Conservation (phyloP, 2,113 vertebrate genomes). For the Anguilla japonica region DNA sequence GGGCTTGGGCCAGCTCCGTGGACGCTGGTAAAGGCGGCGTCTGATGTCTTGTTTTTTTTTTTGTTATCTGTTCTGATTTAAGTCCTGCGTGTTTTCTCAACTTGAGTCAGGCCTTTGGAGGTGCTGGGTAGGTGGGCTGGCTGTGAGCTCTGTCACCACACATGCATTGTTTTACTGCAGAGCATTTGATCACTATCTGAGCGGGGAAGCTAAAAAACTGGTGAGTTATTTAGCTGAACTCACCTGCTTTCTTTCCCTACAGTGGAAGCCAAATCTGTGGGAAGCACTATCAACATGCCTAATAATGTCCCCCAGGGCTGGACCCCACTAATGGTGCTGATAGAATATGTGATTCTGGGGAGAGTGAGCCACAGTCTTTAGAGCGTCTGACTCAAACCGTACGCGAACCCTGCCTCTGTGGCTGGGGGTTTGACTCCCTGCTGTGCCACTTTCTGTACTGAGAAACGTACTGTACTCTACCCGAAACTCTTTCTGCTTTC, state of each 20-base stretch:
- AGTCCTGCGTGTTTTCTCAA: not conserved
- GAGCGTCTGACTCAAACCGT: no score
- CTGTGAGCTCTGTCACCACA: not conserved
- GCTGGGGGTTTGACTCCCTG: no score
- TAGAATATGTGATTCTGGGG: no score
- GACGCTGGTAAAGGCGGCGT: constrained; percentile 15
- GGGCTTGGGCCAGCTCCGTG: not conserved
- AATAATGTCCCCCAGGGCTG: not conserved
- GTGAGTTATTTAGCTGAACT: not conserved
- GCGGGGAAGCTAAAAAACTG: not conserved
- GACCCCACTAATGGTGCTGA: not conserved
- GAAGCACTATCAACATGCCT: not conserved
- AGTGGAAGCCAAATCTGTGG: not conserved
- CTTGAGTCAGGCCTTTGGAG: not conserved
- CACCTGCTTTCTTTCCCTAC: not conserved
- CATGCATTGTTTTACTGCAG: not conserved
- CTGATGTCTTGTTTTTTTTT: not conserved
- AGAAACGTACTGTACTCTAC: no score
- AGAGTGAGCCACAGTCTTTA: no score
- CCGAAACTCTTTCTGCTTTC: no score
- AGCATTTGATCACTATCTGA: not conserved
- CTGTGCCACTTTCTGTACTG: no score
- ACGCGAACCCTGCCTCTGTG: no score
- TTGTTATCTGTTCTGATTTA: not conserved
- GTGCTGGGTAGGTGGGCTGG: not conserved